Evolutionary conservation across 1,140 invertebrate species (phyloP).

Genomic region (Drosophila gunungcola): DNA sequence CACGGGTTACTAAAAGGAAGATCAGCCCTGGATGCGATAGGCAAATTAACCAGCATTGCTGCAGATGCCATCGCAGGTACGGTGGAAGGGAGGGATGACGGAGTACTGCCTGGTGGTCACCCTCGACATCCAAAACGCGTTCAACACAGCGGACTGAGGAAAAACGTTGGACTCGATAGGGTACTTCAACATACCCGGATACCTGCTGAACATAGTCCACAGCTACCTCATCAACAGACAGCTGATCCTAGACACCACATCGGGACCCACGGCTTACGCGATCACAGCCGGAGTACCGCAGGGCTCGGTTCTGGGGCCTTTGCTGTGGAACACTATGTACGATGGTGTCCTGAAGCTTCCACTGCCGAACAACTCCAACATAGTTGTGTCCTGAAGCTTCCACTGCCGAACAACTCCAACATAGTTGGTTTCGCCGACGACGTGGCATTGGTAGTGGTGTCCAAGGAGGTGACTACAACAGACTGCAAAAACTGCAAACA

Average conservation of each 20-base stretch:
- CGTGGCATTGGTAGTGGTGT: background rate
- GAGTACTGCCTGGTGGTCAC: background rate
- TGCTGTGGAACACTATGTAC: too few species aligned
- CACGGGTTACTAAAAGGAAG: background rate
- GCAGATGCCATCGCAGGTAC: background rate
- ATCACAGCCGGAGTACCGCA: too few species aligned
- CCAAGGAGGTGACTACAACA: background rate
- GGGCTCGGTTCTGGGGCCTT: too few species aligned
- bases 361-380: background rate
- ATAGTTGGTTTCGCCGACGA: background rate
- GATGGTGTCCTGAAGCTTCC: too few species aligned
- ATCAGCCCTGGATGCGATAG: background rate
- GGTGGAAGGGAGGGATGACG: background rate
- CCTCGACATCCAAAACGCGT: background rate
- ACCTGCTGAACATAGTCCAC: conserved; percentile 1
- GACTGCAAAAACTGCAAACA: background rate
- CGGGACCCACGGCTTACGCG: background rate
- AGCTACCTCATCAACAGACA: background rate
- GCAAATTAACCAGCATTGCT: background rate
- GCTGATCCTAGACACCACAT: background rate
- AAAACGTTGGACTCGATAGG: background rate
- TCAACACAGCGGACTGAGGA: background rate
- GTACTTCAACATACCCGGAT: background rate
- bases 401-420: background rate
- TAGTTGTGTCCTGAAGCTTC: background rate